Conservation (phyloP, 1,140 invertebrate genomes). For the Drosophila burlai region DNA sequence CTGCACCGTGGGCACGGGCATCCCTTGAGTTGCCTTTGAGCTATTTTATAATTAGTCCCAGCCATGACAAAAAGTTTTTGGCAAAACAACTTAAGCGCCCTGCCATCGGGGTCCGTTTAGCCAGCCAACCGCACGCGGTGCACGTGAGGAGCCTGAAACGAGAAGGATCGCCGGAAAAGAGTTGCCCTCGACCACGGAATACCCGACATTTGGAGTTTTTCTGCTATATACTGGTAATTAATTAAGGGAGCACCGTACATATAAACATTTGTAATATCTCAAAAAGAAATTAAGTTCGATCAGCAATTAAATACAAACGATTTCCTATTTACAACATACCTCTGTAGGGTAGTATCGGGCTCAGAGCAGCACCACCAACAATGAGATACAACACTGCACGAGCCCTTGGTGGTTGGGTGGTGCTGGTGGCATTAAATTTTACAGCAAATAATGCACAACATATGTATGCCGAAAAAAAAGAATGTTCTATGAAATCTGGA, state of each 20-base stretch:
- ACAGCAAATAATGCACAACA: constrained; percentile 76
- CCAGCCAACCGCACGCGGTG: constrained; percentile 65
- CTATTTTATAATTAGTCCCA: constrained; percentile 84
- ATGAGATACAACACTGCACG: constrained; percentile 35
- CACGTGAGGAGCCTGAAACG: constrained; percentile 54
- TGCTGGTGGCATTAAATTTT: constrained; percentile 66
- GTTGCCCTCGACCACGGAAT: constrained; percentile 6
- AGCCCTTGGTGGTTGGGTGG: constrained; percentile 19
- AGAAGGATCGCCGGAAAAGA: neutral
- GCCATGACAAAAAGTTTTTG: constrained; percentile 81
- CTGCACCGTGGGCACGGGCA: constrained; percentile 9
- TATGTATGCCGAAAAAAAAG: constrained; percentile 59
- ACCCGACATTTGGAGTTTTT: neutral
- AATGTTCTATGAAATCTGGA: constrained; percentile 40
- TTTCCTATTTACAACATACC: neutral
- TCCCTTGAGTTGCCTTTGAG: constrained; percentile 77
- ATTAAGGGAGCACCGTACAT: too few species aligned
- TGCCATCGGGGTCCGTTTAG: constrained; percentile 61
- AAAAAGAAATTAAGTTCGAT: neutral
- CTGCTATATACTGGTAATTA: neutral
- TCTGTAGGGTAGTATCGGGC: neutral
- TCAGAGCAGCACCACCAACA: constrained; percentile 30
- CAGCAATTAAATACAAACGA: neutral
- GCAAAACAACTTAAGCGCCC: constrained; percentile 78
- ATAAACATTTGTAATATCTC: neutral